Percentiles rank a stretch among this genome's conserved stretches.
phyloP scores from a whole-genome alignment of 1,140 invertebrate genomes.

The Spodoptera litura region DNA sequence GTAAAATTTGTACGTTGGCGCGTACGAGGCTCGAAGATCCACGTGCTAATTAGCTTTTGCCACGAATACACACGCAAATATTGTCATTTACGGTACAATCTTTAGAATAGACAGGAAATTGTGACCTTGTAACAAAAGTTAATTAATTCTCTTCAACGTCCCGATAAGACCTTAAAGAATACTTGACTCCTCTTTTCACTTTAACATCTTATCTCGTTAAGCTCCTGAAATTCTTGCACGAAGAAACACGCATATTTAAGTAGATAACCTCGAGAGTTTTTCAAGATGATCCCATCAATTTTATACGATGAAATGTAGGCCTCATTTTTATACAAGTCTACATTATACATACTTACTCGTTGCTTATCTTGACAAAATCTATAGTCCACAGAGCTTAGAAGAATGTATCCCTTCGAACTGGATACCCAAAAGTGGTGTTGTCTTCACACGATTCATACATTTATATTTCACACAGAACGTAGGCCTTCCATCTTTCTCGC shows the following conservation, averaged over 20 bases:
- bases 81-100: not conserved
- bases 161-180: not conserved
- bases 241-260: constrained; percentile 22
- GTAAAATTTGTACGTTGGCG: not conserved
- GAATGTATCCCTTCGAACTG: not conserved
- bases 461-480: constrained; percentile 16
- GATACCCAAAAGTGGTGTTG: constrained; percentile 5
- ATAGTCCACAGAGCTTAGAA: not conserved
- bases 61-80: not conserved
- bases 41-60: constrained; percentile 10
- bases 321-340: not conserved
- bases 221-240: not conserved
- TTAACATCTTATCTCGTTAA: constrained; percentile 28
- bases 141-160: constrained; percentile 5
- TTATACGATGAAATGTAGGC: not conserved
- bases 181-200: not conserved
- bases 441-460: not conserved
- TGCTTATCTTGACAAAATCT: not conserved
- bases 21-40: not conserved
- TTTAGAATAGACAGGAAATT: not conserved
- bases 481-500: not conserved
- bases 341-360: not conserved
- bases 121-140: not conserved
- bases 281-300: not conserved
- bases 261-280: not conserved